Base-by-base conservation (phyloP, 2,113 vertebrate species). In the Orycteropus afer region DNA sequence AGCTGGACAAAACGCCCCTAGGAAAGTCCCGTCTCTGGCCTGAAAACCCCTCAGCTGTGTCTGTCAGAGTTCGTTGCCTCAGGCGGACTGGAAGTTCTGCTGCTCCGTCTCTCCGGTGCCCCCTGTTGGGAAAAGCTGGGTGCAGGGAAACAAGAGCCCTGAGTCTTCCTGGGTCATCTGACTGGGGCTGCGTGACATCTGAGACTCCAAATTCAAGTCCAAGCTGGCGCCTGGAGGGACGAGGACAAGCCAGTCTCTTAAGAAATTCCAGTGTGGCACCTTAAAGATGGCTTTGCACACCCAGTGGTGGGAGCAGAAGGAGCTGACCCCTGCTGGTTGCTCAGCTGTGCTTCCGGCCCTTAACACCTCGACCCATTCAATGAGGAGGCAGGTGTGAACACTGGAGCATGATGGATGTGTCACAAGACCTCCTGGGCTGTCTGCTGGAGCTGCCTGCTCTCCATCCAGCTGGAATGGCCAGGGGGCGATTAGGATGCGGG, bases 361-460 rank as follows among this genome's bases (percentile, higher is more conserved):
- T 5, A 32, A 51, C 76, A 94, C 77, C 87, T 90, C 57, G 65
- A 74, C 90, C 90, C 78, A 27, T 71, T 67, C 84, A 73, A 2
- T 47, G 84, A 91, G 5, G 47, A 95, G 88, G 76, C 96, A 93
- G 93, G 95, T 95, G 96, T 90, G 95, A 93, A 93, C 91, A 95
- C 49, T 78, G 90, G 94, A 94, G 96, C 74, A 9, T 93, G 95
- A 97, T 86, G 83, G 89, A 96, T 89, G 86, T 15, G 37, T 94
- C 97, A 86, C 67, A 79, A 73, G 90, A 92, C 73, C 86, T 86
- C 91, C 80, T 73, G 74, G 90, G 55, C 65, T 91, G 34, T 76
- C 17, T 1, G 23, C 89, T 80, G 90, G 45, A 90, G 55, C 74
- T 0, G 78, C 76, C 90, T 49, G 85, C 81, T 93, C 87, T 92